These are phyloP conservation scores for Synanthedon myopaeformis DNA, from an alignment of 2,888 invertebrate genomes.

Conservation along the genomic window DNA sequence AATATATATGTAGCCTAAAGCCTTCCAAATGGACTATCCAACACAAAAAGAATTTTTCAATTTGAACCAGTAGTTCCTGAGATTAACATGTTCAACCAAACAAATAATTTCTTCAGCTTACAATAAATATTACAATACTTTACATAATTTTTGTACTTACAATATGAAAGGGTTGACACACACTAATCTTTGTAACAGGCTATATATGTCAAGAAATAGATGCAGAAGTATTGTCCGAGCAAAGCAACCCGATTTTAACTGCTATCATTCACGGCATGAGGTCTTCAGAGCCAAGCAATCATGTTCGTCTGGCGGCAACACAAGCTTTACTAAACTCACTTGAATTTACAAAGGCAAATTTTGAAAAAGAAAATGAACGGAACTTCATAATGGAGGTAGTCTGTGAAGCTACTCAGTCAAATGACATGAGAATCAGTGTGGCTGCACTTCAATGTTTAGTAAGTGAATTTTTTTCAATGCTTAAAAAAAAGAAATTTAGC, in stretches of 20 bases:
- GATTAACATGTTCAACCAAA: too few relatives aligned
- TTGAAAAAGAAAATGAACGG: constrained; percentile 96
- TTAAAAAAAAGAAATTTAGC: too few relatives aligned
- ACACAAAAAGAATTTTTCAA: too few relatives aligned
- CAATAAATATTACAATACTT: background rate
- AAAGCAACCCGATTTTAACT: constrained; percentile 96
- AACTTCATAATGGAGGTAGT: constrained; percentile 99
- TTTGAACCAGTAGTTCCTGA: too few relatives aligned
- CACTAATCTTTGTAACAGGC: constrained; percentile 28
- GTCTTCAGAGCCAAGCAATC: constrained; percentile 90
- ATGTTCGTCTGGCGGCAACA: constrained; percentile 96
- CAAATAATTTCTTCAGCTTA: too few relatives aligned
- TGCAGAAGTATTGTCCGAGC: constrained; percentile 89
- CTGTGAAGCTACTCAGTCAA: constrained; percentile 97
- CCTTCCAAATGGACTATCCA: too few relatives aligned
- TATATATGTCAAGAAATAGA: constrained; percentile 99
- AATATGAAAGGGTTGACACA: background rate
- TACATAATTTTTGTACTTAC: background rate
- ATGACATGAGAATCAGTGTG: constrained; percentile 92
- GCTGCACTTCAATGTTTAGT: constrained; percentile 98
- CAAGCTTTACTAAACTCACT: constrained; percentile 96
- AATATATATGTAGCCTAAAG: too few relatives aligned
- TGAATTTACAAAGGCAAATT: constrained; percentile 98
- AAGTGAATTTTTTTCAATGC: constrained; percentile 15
- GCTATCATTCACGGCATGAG: constrained; percentile 99